Evolutionary conservation across 1,140 invertebrate genomes (phyloP), one percentile per base, ranked within the genome.

Genomic region (Drosophila sp.): DNA sequence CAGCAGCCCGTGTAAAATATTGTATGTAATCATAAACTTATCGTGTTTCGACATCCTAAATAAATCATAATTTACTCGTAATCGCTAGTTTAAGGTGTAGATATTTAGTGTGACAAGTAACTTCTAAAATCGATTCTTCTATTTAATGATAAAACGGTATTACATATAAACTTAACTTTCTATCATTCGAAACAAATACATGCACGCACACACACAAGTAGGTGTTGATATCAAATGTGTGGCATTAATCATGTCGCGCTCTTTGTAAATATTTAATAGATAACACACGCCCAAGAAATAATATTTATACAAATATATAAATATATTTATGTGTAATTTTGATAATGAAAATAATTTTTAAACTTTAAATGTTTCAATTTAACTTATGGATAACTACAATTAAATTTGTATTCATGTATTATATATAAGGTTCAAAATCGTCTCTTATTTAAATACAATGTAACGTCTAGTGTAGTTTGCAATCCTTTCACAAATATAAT

Each of bases 61-160:
- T 76, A 87, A 87, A 86, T 76, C 62, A 46, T 78, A 89, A 82
- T 51, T 78, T 89, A 89, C 79, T 82, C 38, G 54, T 86, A 89
- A 87, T 71, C 66, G 70, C 61, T 86, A 86, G 83, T 40, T 70
- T 86, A 89, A 89, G 83, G 71, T 89, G 83, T 87, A 87, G 83
- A 89, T 86, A 79, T 67, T 56, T 76, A 71, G 45, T 11, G 43
- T 45, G 61, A 64, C 65, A 27, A 56, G 11, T 53, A 25, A 65
- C 51, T 16, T 50, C 14, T 43, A 7, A 32, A 25, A 41, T 34
- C 13, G 56, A 14, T 45, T 66, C 21, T 58, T 48, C 21, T 21
- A 21, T 21, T 14, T 38, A 32, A 62, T 32, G 56, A 62, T 63
- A 45, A 63, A 48, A 48, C n/a, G 8, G 1, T 29, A 48, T 3